phyloP scores from a whole-genome alignment of 1,140 invertebrate species.

The Pseudoatta argentina region DNA sequence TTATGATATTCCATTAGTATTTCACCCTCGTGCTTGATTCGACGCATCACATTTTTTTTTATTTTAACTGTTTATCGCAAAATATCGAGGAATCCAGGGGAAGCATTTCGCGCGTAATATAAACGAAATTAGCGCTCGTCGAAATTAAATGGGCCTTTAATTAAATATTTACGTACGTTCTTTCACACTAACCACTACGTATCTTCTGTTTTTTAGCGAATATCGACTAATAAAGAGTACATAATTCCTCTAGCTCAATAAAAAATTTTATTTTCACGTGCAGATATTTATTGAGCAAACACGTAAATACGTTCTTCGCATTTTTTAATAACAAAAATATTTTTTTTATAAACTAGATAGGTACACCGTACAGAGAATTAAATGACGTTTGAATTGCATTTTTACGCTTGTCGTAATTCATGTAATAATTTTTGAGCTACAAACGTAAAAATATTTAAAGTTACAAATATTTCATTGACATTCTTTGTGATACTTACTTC shows the following conservation, averaged over 20 bases:
- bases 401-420: conserved; percentile 36
- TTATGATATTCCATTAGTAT: conserved; percentile 63
- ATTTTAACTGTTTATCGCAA: conserved; percentile 57
- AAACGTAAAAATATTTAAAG: neutral
- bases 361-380: conserved; percentile 17
- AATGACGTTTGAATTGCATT: conserved; percentile 39
- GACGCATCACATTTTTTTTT: conserved; percentile 52
- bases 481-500: conserved; percentile 61
- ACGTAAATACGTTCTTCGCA: conserved; percentile 59
- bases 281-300: conserved; percentile 62
- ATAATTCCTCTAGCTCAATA: conserved; percentile 52
- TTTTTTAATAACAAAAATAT: conserved; percentile 50
- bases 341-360: conserved; percentile 53
- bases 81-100: conserved; percentile 57
- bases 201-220: conserved; percentile 60
- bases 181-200: conserved; percentile 35
- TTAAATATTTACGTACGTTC: conserved; percentile 59
- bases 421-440: conserved; percentile 2
- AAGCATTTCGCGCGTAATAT: conserved; percentile 50
- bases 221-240: conserved; percentile 60
- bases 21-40: conserved; percentile 55
- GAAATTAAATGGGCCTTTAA: conserved; percentile 58
- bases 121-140: conserved; percentile 62
- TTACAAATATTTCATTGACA: conserved; percentile 21
- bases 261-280: conserved; percentile 61